These are phyloP conservation scores for Cotesia congregata DNA, from an alignment of 2,888 invertebrate species.

Conservation along the genomic window DNA sequence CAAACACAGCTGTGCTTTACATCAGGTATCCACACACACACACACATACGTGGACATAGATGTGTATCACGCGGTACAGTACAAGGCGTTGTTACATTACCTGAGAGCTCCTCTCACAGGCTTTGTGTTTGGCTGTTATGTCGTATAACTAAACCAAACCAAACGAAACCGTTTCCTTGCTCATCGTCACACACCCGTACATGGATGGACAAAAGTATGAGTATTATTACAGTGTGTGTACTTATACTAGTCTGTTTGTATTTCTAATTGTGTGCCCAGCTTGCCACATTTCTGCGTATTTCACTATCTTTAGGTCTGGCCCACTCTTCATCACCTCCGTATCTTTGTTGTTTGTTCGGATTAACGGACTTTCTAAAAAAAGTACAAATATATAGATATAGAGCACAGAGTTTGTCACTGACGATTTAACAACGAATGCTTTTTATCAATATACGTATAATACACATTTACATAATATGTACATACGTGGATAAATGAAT, in stretches of 20 bases:
- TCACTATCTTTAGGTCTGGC: constrained; percentile 51
- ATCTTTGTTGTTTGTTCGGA: constrained; percentile 23
- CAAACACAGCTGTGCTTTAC: constrained; percentile 66
- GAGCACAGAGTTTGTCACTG: constrained; percentile 18
- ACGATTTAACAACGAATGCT: not conserved
- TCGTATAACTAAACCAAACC: not conserved
- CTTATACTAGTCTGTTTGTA: constrained; percentile 38
- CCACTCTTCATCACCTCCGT: constrained; percentile 18
- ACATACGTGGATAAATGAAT: not conserved
- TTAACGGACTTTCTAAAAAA: constrained; percentile 46
- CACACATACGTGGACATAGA: constrained; percentile 47
- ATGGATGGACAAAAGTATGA: not conserved
- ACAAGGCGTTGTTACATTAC: not conserved
- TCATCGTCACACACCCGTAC: not conserved
- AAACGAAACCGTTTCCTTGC: constrained; percentile 19
- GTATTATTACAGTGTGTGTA: constrained; percentile 24
- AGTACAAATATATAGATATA: constrained; percentile 1
- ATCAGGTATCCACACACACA: constrained; percentile 58
- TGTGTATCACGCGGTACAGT: not conserved
- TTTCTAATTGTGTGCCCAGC: constrained; percentile 60
- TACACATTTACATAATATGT: not conserved
- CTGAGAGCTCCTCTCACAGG: not conserved
- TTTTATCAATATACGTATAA: not conserved
- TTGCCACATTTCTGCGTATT: constrained; percentile 63
- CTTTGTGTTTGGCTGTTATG: not conserved